A percentile compares a stretch with the other conserved stretches of the same genome.
Evolutionary conservation across 2,113 vertebrate species (phyloP).

Genomic region (Lophotis ruficrista): DNA sequence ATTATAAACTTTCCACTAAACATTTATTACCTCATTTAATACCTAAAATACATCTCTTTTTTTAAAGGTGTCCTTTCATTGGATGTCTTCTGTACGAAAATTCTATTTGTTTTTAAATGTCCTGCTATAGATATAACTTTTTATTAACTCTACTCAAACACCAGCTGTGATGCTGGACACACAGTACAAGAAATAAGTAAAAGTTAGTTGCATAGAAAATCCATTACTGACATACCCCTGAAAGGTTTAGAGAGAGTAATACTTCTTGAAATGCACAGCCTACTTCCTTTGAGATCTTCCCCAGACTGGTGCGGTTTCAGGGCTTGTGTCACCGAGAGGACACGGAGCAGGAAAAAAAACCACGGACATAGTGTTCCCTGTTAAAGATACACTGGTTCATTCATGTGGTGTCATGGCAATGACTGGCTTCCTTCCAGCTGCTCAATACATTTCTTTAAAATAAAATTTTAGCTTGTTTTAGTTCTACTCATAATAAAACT

Average conservation of each 20-base stretch:
- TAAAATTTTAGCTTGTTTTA: no score
- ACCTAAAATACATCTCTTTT: background rate
- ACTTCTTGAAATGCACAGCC: background rate
- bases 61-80: background rate
- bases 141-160: background rate
- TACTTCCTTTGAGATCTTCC: background rate
- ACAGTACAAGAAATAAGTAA: background rate
- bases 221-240: background rate
- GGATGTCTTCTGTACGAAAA: background rate
- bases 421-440: background rate
- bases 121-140: background rate
- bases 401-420: background rate
- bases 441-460: background rate
- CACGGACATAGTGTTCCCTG: fast-evolving
- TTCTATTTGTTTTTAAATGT: background rate
- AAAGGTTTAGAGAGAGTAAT: background rate
- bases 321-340: background rate
- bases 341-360: background rate
- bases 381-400: background rate
- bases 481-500: background rate
- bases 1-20: background rate
- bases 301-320: background rate
- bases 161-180: background rate
- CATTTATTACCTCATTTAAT: background rate
- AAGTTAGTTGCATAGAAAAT: background rate